A percentile compares a stretch with the other conserved stretches of the same genome.
phyloP scores from a whole-genome alignment of 2,888 invertebrate genomes.

The Achlya flavicornis region DNA sequence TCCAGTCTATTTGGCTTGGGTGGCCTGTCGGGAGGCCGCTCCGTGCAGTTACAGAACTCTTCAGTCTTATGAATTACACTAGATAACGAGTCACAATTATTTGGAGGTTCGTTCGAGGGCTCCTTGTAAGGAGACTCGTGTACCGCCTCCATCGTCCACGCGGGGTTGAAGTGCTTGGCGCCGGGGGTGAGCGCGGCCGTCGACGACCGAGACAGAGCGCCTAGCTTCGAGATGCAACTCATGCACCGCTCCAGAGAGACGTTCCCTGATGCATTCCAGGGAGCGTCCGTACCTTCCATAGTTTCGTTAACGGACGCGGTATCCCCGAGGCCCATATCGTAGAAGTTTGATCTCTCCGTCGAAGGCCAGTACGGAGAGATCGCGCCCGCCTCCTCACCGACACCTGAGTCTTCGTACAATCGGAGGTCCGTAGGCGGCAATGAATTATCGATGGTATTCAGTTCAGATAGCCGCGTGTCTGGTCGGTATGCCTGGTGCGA shows the following conservation, averaged over 20 bases:
- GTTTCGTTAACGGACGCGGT: slow-evolving; percentile 63
- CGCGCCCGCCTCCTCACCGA: slow-evolving; percentile 69
- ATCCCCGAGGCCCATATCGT: slow-evolving; percentile 73
- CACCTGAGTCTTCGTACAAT: slow-evolving; percentile 61
- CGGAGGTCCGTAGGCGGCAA: slow-evolving; percentile 65
- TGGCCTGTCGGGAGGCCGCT: slow-evolving; percentile 84
- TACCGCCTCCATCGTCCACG: slow-evolving; percentile 82
- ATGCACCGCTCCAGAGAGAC: slow-evolving; percentile 85
- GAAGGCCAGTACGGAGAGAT: slow-evolving; percentile 87
- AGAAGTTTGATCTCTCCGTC: slow-evolving; percentile 77
- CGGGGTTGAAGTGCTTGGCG: slow-evolving; percentile 79
- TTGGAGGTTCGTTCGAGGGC: slow-evolving; percentile 25
- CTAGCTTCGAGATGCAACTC: slow-evolving; percentile 91
- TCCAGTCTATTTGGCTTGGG: slow-evolving; percentile 79
- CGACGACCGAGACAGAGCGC: slow-evolving; percentile 88
- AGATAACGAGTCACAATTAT: slow-evolving; percentile 31
- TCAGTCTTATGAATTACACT: slow-evolving; percentile 47
- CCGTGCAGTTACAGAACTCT: slow-evolving; percentile 51
- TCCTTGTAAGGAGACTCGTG: slow-evolving; percentile 43
- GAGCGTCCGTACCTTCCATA: slow-evolving; percentile 45
- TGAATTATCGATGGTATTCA: slow-evolving; percentile 76
- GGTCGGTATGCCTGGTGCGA: slow-evolving; percentile 68
- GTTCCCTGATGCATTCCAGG: slow-evolving; percentile 69
- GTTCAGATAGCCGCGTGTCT: slow-evolving; percentile 79
- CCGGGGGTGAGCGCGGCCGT: slow-evolving; percentile 82